phyloP scores from a whole-genome alignment of 2,888 invertebrate species.

The Epinotia nisella region DNA sequence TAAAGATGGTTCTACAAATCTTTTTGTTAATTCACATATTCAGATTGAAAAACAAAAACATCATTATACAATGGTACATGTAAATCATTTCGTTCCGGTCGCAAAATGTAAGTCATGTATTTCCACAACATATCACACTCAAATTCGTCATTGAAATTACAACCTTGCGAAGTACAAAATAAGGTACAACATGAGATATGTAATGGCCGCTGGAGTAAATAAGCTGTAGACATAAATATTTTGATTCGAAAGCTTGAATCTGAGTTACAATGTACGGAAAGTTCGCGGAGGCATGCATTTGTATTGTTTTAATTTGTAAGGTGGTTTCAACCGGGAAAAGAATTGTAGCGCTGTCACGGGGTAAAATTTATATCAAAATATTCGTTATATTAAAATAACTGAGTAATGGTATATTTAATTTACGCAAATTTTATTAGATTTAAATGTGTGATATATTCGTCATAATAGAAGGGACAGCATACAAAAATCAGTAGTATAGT shows the following conservation, averaged over 20 bases:
- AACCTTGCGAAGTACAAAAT: neutral
- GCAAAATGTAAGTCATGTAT: neutral
- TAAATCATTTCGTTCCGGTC: constrained; percentile 30
- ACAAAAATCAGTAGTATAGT: no score
- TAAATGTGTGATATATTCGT: no score
- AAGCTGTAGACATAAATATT: neutral
- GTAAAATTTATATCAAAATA: no score
- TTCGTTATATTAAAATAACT: no score
- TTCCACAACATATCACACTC: neutral
- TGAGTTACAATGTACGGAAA: constrained; percentile 19
- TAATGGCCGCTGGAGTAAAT: neutral
- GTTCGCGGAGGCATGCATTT: constrained; percentile 36
- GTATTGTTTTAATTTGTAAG: constrained; percentile 36
- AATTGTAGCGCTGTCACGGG: no score
- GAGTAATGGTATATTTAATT: no score
- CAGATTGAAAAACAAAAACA: constrained; percentile 15
- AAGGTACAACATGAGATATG: neutral
- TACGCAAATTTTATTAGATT: no score
- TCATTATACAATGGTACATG: constrained; percentile 11
- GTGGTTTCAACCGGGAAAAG: neutral
- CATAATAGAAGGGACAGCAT: no score
- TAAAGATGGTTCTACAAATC: constrained; percentile 11
- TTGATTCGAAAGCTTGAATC: constrained; percentile 26
- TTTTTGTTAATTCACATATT: constrained; percentile 21
- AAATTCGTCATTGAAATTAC: neutral